Percentiles rank a stretch among this genome's conserved stretches.
These are phyloP conservation scores for Ennomos quercinarius DNA, from an alignment of 2,888 invertebrate genomes.

Conservation along the genomic window DNA sequence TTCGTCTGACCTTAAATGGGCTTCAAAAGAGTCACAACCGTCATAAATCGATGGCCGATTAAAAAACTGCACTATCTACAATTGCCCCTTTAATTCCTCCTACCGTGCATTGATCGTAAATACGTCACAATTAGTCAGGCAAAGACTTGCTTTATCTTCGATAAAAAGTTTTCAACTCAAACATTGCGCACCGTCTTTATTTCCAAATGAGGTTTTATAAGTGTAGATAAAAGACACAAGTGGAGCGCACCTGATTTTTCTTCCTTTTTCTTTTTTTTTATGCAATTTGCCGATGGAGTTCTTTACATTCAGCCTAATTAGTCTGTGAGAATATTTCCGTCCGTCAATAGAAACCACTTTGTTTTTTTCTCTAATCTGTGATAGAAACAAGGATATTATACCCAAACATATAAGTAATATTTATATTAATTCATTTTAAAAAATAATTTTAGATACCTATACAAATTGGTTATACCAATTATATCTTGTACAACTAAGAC, in stretches of 20 bases:
- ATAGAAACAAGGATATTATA: no score
- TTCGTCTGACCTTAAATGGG: slow-evolving; percentile 59
- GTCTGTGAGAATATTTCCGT: slow-evolving; percentile 8
- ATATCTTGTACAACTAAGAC: no score
- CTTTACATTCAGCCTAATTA: slow-evolving; percentile 19
- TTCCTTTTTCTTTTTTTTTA: slow-evolving; percentile 18
- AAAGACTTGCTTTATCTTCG: slow-evolving; percentile 68
- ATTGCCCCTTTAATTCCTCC: slow-evolving; percentile 72
- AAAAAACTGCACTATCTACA: slow-evolving; percentile 66
- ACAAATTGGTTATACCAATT: no score
- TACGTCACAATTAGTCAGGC: slow-evolving; percentile 79
- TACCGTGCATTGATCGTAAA: slow-evolving; percentile 69
- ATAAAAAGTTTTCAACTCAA: slow-evolving; percentile 56
- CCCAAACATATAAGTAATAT: no score
- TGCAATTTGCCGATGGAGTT: slow-evolving; percentile 34
- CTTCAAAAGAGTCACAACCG: slow-evolving; percentile 58
- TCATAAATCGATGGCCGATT: slow-evolving; percentile 70
- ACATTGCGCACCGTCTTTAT: slow-evolving; percentile 58
- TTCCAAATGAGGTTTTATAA: slow-evolving; percentile 65
- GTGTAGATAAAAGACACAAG: slow-evolving; percentile 47
- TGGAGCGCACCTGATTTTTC: slow-evolving; percentile 47
- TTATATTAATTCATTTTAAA: no score
- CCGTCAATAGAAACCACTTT: no score
- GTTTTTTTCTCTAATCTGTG: no score
- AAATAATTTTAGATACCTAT: no score